Evolutionary conservation across 2,113 vertebrate species (phyloP).

Genomic region (Archocentrus centrarchus): DNA sequence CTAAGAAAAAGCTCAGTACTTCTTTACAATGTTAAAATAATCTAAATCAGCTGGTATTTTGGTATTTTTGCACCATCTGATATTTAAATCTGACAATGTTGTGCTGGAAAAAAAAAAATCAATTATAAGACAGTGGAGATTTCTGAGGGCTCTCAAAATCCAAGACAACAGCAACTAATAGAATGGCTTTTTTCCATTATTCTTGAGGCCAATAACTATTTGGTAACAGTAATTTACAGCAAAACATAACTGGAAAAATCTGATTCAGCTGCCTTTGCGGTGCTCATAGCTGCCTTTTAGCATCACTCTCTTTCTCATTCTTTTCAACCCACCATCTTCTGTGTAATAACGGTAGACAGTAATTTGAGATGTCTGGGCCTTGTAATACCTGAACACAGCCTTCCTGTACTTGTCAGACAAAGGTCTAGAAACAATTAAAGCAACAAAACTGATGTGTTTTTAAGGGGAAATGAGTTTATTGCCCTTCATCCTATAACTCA

Average conservation of each 20-base stretch:
- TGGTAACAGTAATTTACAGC: background rate
- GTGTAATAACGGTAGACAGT: background rate
- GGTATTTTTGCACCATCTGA: background rate
- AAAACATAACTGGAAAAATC: background rate
- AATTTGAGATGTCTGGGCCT: background rate
- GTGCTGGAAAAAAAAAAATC: background rate
- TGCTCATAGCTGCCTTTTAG: slow-evolving; percentile 16
- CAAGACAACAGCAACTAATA: background rate
- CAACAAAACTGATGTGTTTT: background rate
- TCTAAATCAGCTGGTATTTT: background rate
- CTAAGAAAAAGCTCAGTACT: background rate
- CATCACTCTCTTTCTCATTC: slow-evolving; percentile 9
- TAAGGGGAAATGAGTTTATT: background rate
- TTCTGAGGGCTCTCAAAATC: background rate
- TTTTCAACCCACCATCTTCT: background rate
- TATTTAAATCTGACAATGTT: background rate
- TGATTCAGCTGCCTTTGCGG: background rate
- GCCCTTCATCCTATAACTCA: slow-evolving; percentile 11
- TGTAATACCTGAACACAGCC: background rate
- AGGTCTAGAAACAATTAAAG: slow-evolving; percentile 1
- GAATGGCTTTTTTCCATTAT: background rate
- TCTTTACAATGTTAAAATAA: background rate
- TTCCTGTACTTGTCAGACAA: slow-evolving; percentile 23
- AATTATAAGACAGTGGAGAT: background rate
- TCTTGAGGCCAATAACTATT: background rate